Conservation (phyloP, 2,113 vertebrate species). For the Poecile atricapillus region DNA sequence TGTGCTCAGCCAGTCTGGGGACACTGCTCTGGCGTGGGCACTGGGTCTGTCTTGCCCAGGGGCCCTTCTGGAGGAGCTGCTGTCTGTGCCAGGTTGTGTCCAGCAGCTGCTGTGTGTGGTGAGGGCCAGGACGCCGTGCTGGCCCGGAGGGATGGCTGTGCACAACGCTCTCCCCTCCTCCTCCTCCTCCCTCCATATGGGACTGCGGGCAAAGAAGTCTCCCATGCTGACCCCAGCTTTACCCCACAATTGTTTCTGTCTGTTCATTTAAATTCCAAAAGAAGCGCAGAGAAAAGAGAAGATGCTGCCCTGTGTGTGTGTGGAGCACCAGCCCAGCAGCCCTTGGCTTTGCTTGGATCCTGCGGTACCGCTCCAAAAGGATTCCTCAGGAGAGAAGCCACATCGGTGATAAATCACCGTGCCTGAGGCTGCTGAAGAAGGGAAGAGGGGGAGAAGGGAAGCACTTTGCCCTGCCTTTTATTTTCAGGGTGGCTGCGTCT, state of each 20-base stretch:
- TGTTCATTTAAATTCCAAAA: conserved; percentile 28
- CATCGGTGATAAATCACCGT: neutral
- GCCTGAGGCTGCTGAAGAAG: neutral
- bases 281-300: neutral
- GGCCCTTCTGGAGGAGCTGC: neutral
- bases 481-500: neutral
- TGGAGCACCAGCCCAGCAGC: neutral
- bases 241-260: neutral
- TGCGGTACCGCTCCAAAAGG: neutral
- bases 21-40: neutral
- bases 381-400: neutral
- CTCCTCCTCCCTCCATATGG: neutral
- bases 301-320: neutral
- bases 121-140: neutral
- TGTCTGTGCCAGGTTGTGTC: neutral
- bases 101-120: neutral
- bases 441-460: neutral
- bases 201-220: neutral
- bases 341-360: neutral
- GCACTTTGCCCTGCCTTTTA: neutral
- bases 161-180: neutral
- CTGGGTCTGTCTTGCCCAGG: neutral
- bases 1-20: neutral
- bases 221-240: neutral
- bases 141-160: neutral